Evolutionary conservation across 2,888 invertebrate species (phyloP).

Genomic region (Epirrhoe tristata): DNA sequence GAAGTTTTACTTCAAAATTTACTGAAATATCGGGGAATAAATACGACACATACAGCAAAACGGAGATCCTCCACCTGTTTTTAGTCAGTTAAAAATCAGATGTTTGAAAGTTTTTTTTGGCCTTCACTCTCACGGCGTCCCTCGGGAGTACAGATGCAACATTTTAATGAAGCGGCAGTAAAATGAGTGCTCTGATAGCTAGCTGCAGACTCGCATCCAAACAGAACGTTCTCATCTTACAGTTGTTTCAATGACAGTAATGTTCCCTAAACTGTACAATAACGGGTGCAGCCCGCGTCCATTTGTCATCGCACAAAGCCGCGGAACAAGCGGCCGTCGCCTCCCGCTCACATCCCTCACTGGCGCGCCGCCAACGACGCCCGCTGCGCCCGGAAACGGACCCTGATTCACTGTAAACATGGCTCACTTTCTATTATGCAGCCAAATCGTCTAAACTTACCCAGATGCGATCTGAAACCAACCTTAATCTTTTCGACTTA

Average conservation of each 20-base stretch:
- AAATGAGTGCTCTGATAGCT: background rate
- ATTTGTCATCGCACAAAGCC: slow-evolving; percentile 5
- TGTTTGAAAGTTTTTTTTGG: background rate
- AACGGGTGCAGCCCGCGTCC: background rate
- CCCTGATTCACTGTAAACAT: background rate
- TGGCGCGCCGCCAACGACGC: slow-evolving; percentile 9
- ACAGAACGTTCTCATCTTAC: background rate
- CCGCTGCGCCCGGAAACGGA: background rate
- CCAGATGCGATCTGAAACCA: slow-evolving; percentile 6
- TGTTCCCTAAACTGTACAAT: background rate
- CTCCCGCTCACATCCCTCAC: slow-evolving; percentile 7
- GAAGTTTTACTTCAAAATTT: no score
- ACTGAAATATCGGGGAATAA: no score
- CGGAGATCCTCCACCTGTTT: no score
- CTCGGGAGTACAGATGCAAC: background rate
- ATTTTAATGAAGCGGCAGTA: background rate
- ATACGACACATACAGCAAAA: no score
- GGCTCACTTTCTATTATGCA: background rate
- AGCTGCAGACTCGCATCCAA: background rate
- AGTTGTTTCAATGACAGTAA: background rate
- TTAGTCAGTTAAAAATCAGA: no score
- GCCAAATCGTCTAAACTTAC: background rate
- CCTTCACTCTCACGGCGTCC: background rate
- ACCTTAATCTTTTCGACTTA: slow-evolving; percentile 2
- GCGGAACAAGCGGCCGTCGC: slow-evolving; percentile 18